These are phyloP conservation scores for Pseudoips prasinana DNA, from an alignment of 2,888 invertebrate species.

Conservation along the genomic window DNA sequence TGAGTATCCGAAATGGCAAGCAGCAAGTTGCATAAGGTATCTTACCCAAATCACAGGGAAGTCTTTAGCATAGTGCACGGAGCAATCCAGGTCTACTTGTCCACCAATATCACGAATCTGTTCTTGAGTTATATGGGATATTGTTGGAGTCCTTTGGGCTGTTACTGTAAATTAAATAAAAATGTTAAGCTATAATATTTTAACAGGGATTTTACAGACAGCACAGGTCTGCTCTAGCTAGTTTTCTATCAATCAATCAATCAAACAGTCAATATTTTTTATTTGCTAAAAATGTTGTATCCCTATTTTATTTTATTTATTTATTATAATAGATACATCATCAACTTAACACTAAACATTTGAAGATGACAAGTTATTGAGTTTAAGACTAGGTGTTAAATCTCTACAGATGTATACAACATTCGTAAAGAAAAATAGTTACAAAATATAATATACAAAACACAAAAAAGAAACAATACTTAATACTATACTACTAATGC, in stretches of 20 bases:
- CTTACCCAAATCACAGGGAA: conserved; percentile 92
- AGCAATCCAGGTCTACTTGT: conserved; percentile 92
- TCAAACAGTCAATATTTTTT: background rate
- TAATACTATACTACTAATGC: no score
- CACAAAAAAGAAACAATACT: no score
- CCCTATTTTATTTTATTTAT: background rate
- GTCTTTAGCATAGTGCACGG: conserved; percentile 93
- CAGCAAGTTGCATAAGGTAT: no score
- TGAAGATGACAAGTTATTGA: no score
- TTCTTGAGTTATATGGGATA: conserved; percentile 95
- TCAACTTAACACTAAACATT: no score
- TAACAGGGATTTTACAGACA: background rate
- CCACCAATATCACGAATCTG: conserved; percentile 96
- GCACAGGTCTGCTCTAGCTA: background rate
- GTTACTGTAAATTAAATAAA: conserved; percentile 58
- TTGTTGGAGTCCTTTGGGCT: conserved; percentile 91
- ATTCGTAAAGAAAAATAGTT: no score
- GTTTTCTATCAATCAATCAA: background rate
- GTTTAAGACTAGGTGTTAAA: no score
- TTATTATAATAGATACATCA: no score
- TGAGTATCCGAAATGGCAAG: no score
- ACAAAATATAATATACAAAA: background rate
- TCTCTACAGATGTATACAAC: no score
- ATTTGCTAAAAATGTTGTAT: background rate
- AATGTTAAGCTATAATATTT: background rate